Percentiles rank a stretch among this genome's conserved stretches.
phyloP scores from a whole-genome alignment of 2,797 vertebrate genomes.

The Trematomus bernacchii region DNA sequence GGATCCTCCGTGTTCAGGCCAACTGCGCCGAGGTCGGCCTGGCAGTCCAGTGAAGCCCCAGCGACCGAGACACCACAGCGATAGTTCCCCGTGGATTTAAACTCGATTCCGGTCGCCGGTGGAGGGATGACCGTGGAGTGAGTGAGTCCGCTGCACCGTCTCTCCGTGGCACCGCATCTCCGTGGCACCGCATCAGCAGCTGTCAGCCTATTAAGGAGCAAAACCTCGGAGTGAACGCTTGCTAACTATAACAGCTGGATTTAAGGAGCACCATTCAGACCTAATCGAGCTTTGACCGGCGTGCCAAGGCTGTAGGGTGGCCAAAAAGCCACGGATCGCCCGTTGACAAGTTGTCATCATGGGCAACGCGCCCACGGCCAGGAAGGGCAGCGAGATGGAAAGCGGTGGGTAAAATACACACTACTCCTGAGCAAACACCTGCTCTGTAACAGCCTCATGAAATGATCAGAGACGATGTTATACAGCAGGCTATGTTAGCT shows the following conservation, averaged over 20 bases:
- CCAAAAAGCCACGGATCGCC: conserved; percentile 72
- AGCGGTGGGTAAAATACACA: conserved; percentile 84
- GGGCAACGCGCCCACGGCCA: conserved; percentile 94
- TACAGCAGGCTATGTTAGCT: conserved; percentile 36
- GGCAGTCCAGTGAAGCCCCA: conserved; percentile 53
- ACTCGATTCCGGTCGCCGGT: conserved; percentile 21
- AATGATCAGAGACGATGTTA: conserved; percentile 24
- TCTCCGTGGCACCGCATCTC: conserved; percentile 26
- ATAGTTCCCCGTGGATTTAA: conserved; percentile 41
- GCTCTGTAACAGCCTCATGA: conserved; percentile 29
- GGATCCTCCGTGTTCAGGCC: conserved; percentile 69
- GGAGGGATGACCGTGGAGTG: conserved; percentile 42
- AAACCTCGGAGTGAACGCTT: conserved; percentile 43
- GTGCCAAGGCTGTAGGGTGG: conserved; percentile 66
- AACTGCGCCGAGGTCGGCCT: conserved; percentile 69
- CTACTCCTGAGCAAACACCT: conserved; percentile 40
- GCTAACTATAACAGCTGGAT: conserved; percentile 44
- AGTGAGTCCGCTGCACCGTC: conserved; percentile 34
- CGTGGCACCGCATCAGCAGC: conserved; percentile 64
- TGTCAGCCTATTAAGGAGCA: conserved; percentile 52
- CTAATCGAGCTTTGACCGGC: conserved; percentile 57
- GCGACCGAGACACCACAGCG: conserved; percentile 26
- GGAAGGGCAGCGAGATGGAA: conserved; percentile 92
- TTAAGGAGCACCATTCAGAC: conserved; percentile 45
- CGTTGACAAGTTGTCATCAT: conserved; percentile 84